These are phyloP conservation scores for Podarcis muralis DNA, from an alignment of 2,113 vertebrate species.

Conservation along the genomic window DNA sequence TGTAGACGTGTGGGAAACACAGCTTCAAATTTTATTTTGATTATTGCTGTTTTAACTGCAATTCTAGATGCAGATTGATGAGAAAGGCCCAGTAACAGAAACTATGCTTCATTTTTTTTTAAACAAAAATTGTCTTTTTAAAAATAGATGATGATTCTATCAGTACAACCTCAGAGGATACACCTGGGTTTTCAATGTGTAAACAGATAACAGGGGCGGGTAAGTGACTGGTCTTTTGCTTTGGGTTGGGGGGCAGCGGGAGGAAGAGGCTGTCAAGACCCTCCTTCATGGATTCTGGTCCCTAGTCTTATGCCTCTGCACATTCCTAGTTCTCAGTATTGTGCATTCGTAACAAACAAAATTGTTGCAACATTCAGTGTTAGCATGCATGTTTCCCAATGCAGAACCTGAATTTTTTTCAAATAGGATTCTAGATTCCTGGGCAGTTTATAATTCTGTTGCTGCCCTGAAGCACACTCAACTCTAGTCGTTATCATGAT, in stretches of 20 bases:
- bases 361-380: not conserved
- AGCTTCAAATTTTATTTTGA: not conserved
- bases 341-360: not conserved
- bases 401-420: not conserved
- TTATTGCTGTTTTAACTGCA: not conserved
- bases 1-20: not conserved
- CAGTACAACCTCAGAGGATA: slow-evolving; percentile 69
- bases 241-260: slow-evolving; percentile 2
- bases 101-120: slow-evolving; percentile 15
- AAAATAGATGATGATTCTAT: slow-evolving; percentile 65
- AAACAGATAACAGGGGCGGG: slow-evolving; percentile 46
- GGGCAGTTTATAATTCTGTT: not conserved
- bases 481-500: not conserved
- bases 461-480: not conserved
- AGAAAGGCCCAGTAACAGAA: slow-evolving; percentile 6
- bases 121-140: slow-evolving; percentile 41
- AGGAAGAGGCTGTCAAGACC: not conserved
- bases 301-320: not conserved
- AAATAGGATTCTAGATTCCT: not conserved
- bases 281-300: not conserved
- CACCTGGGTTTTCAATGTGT: slow-evolving; percentile 37
- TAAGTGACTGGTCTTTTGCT: slow-evolving; percentile 36
- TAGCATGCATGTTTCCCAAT: not conserved
- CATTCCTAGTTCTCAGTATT: not conserved
- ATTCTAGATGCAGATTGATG: not conserved